Evolutionary conservation across 2,888 invertebrate species (phyloP).

Genomic region (Nasonia oneida): DNA sequence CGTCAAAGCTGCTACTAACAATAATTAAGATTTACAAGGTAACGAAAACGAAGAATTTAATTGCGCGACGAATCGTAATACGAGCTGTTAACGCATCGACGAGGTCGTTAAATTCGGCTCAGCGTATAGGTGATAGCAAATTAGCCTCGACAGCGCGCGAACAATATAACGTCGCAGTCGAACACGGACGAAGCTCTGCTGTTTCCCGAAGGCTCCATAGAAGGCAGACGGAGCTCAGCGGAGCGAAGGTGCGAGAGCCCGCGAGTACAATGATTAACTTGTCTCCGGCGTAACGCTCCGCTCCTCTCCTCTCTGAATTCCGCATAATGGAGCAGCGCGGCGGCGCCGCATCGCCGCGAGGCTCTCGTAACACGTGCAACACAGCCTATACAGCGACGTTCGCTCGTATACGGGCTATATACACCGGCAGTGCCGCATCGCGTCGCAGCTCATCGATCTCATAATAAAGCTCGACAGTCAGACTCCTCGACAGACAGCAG

Average conservation of each 20-base stretch:
- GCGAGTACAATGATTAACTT: conserved; percentile 44
- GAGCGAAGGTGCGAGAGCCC: neutral
- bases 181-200: no score
- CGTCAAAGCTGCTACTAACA: neutral
- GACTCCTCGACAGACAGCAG: conserved; percentile 10
- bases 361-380: neutral
- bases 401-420: neutral
- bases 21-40: neutral
- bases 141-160: no score
- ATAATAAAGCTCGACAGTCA: conserved; percentile 50
- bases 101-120: no score
- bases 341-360: neutral
- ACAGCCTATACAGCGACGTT: neutral
- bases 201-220: no score
- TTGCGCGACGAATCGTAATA: no score
- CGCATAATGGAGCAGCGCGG: neutral
- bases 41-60: no score
- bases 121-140: no score
- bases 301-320: conserved; percentile 1
- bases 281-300: conserved; percentile 3
- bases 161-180: no score
- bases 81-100: no score
- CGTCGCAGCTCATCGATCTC: conserved; percentile 42
- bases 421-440: neutral
- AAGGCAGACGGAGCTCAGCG: neutral